Percentiles rank a stretch among this genome's conserved stretches.
phyloP scores from a whole-genome alignment of 2,888 invertebrate genomes.

The Drosophila formosana region DNA sequence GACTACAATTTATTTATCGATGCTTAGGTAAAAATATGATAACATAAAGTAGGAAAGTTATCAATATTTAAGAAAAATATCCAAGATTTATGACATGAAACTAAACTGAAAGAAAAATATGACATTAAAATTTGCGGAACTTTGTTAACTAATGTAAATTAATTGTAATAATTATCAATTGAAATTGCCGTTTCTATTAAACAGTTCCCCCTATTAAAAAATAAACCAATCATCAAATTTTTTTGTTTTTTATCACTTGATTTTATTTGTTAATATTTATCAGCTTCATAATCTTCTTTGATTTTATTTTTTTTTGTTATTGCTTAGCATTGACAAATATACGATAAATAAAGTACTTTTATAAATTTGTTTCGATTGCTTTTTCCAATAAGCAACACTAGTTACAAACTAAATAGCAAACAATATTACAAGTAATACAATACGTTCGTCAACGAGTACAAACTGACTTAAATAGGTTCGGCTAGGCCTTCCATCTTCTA shows the following conservation, averaged over 20 bases:
- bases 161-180: neutral
- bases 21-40: too few species aligned
- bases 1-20: too few species aligned
- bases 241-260: constrained; percentile 59
- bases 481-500: constrained; percentile 33
- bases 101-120: too few species aligned
- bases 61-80: too few species aligned
- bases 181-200: neutral
- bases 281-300: constrained; percentile 52
- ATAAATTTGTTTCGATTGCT: constrained; percentile 76
- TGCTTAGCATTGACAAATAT: constrained; percentile 66
- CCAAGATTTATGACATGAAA: too few species aligned
- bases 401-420: constrained; percentile 71
- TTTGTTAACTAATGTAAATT: too few species aligned
- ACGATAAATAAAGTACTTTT: constrained; percentile 80
- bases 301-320: constrained; percentile 20
- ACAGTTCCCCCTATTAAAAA: neutral
- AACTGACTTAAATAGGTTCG: constrained; percentile 77
- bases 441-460: constrained; percentile 71
- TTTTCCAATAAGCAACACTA: constrained; percentile 62
- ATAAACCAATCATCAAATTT: constrained; percentile 32
- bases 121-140: too few species aligned
- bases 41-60: neutral
- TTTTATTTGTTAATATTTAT: constrained; percentile 62
- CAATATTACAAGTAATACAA: constrained; percentile 76